These are phyloP conservation scores for Panorpa germanica DNA, from an alignment of 2,888 invertebrate genomes.

Conservation along the genomic window DNA sequence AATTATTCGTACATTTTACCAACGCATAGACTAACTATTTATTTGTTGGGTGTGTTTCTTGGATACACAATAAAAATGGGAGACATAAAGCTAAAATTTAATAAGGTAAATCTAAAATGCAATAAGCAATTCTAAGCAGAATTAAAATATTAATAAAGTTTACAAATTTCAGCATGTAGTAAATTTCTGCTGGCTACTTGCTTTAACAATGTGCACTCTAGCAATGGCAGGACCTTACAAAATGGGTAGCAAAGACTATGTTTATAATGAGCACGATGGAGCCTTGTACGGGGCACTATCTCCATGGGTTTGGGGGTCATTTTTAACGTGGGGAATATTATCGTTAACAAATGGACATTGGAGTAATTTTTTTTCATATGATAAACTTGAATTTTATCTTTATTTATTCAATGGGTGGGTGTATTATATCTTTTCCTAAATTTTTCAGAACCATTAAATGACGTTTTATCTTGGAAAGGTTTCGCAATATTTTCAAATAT, in stretches of 20 bases:
- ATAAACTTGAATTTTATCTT: constrained; percentile 6
- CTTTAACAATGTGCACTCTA: constrained; percentile 21
- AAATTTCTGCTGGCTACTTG: constrained; percentile 24
- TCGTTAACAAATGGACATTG: constrained; percentile 31
- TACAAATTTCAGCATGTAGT: constrained; percentile 23
- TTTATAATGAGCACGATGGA: constrained; percentile 28
- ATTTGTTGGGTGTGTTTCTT: constrained; percentile 32
- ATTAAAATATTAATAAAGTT: constrained; percentile 5
- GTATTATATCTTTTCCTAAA: constrained; percentile 8
- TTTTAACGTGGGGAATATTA: constrained; percentile 30
- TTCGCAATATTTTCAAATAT: constrained; percentile 38
- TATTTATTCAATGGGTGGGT: constrained; percentile 6
- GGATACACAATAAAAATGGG: constrained; percentile 29
- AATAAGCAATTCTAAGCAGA: constrained; percentile 1
- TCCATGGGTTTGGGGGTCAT: constrained; percentile 34
- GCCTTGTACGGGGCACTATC: constrained; percentile 34
- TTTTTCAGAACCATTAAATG: constrained; percentile 25
- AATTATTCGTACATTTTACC: constrained; percentile 32
- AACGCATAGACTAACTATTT: constrained; percentile 33
- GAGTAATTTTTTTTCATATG: constrained; percentile 20
- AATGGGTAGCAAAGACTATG: constrained; percentile 30
- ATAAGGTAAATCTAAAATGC: constrained; percentile 28
- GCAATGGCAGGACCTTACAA: constrained; percentile 31
- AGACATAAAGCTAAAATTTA: constrained; percentile 23
- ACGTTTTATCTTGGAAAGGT: constrained; percentile 29